These are phyloP conservation scores for Pygoscelis antarcticus DNA, from an alignment of 2,113 vertebrate species.

Conservation along the genomic window DNA sequence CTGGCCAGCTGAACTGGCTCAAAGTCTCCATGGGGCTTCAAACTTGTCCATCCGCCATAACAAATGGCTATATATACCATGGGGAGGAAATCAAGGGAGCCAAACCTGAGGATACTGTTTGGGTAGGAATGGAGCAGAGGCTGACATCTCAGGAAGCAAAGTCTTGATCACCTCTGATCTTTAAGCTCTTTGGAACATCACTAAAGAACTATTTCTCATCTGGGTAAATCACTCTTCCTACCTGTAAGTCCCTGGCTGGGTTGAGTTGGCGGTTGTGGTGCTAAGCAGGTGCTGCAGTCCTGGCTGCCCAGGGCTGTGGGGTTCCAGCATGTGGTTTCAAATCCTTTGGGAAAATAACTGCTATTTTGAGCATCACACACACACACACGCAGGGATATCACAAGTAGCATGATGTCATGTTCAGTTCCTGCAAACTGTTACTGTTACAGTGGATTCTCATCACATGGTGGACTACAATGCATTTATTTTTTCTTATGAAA, in stretches of 20 bases:
- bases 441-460: background rate
- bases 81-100: background rate
- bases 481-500: background rate
- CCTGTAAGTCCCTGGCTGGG: background rate
- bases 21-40: background rate
- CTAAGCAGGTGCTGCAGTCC: background rate
- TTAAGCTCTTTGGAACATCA: background rate
- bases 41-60: background rate
- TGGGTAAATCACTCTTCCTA: background rate
- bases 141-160: background rate
- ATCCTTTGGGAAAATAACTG: background rate
- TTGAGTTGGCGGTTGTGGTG: rapidly evolving
- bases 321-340: background rate
- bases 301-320: background rate
- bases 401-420: background rate
- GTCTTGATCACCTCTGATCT: background rate
- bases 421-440: background rate
- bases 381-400: background rate
- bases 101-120: background rate
- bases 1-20: background rate
- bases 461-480: background rate
- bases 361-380: background rate
- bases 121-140: background rate
- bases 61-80: background rate
- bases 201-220: background rate